A percentile compares a stretch with the other conserved stretches of the same genome.
Conservation (phyloP, 2,113 vertebrate species). For the human region DNA sequence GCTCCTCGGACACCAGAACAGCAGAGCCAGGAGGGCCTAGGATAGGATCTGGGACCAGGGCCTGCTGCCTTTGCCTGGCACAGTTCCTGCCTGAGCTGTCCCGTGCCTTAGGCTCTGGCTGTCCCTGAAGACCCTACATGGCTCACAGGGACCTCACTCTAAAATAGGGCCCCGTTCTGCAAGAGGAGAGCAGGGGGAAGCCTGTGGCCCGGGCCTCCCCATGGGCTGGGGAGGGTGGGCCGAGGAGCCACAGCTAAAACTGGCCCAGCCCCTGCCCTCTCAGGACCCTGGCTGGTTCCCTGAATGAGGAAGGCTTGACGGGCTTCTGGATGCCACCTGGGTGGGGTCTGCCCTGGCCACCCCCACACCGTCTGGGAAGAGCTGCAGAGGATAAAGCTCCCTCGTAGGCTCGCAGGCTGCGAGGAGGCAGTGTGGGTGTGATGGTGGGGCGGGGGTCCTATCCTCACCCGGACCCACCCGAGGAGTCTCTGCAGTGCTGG, state of each 20-base stretch:
- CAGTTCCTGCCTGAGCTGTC: fast-evolving
- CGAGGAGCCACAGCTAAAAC: not conserved
- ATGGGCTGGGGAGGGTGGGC: not conserved
- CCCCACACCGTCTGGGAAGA: not conserved
- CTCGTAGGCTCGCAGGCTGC: fast-evolving
- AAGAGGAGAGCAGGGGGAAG: not conserved
- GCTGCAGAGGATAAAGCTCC: not conserved
- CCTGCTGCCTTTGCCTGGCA: fast-evolving
- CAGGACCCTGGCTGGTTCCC: too few relatives aligned
- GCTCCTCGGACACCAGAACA: not conserved
- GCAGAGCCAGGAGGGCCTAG: too few relatives aligned
- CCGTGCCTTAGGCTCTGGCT: not conserved
- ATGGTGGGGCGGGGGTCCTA: not conserved
- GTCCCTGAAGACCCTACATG: not conserved
- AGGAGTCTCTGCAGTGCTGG: fast-evolving
- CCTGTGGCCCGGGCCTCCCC: too few relatives aligned
- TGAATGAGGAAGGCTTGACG: not conserved
- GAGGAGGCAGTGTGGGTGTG: not conserved
- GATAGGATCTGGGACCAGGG: not conserved
- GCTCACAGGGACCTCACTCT: not conserved
- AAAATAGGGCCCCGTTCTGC: fast-evolving
- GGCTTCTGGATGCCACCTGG: too few relatives aligned
- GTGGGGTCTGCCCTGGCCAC: not conserved
- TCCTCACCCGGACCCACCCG: not conserved
- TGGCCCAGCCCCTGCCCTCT: not conserved